Base-by-base conservation (phyloP, 2,797 vertebrate species). In the Rhynchotus rufescens region DNA sequence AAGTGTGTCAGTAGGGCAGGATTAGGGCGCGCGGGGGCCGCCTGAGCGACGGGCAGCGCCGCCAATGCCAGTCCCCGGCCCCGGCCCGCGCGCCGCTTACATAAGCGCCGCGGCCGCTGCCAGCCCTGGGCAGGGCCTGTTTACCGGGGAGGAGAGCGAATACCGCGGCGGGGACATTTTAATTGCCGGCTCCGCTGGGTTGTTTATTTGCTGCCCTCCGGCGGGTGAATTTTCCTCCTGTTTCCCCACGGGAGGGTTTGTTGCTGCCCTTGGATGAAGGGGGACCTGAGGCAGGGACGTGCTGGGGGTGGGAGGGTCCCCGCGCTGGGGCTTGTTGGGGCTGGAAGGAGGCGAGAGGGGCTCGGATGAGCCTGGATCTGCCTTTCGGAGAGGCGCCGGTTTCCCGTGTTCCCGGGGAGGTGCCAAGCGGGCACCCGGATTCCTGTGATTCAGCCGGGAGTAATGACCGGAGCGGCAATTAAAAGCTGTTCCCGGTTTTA, bases 1-100 rank as follows among this genome's bases (percentile, higher is more conserved):
- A 96, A 96, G 91, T 96, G 91, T 97, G 96, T 97, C 96, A 97
- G 93, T 96, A 86, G 96, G 92, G 86, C 96, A 94, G 90, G 69
- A 73, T 20, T 88, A 93, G 85, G 78, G 36, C 61, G 25, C n/a
- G 25, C 57, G 32, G 65, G 65, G 88, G 91, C 91, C 84, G 47
- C 22, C 42, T 85, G 36, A 79, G 36, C 2, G 84, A 38, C 15
- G 40, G 4, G 65, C 69, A 36, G 10, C 4, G 72, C 78, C 71
- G 54, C 84, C 88, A 62, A 71, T 40, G 8, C 44, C 75, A 10
- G 36, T 10, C 36, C 36, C 9, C 9, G 36, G 36, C 36, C 36
- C 36, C 36, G 36, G 36, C 36, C 36, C 60, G 3, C 30, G 34
- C 76, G 92, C 86, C 47, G 1, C 89, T 96, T 97, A 95, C 90